A percentile compares a stretch with the other conserved stretches of the same genome.
Evolutionary conservation across 2,888 invertebrate genomes (phyloP).

Genomic region (Bimastos eiseni): DNA sequence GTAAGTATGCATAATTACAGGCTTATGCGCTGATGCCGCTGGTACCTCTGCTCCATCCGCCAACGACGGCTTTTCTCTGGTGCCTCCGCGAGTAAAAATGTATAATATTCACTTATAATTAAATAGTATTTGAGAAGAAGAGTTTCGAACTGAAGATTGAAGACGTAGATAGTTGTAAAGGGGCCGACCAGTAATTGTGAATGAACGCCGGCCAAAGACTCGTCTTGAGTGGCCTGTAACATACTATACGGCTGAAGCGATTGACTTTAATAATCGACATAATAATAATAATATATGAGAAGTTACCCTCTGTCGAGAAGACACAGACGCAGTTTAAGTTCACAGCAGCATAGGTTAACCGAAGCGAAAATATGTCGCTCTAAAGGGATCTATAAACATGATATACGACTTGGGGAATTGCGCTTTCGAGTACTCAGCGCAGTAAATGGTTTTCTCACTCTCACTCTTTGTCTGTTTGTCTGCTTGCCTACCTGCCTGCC

Average conservation of each 20-base stretch:
- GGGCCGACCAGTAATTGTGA: no score
- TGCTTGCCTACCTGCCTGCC: slow-evolving; percentile 16
- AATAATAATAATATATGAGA: background rate
- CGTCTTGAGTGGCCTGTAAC: no score
- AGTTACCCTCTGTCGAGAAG: background rate
- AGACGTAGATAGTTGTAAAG: no score
- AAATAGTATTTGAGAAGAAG: no score
- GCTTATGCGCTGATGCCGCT: background rate
- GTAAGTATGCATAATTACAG: no score
- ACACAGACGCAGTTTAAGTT: background rate
- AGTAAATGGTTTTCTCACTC: slow-evolving; percentile 14
- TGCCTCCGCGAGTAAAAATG: slow-evolving; percentile 7
- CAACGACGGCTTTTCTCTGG: background rate
- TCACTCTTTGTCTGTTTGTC: slow-evolving; percentile 14
- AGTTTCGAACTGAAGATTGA: no score
- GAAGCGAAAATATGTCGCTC: background rate
- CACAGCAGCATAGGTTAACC: background rate
- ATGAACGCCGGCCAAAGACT: no score
- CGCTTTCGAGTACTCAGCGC: background rate
- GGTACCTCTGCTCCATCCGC: background rate
- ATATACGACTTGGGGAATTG: background rate
- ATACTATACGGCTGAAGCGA: no score
- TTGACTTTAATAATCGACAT: no score
- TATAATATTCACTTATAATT: no score
- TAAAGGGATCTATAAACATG: background rate